Conservation (phyloP, 2,797 vertebrate genomes). For the Coregonus ussuriensis region DNA sequence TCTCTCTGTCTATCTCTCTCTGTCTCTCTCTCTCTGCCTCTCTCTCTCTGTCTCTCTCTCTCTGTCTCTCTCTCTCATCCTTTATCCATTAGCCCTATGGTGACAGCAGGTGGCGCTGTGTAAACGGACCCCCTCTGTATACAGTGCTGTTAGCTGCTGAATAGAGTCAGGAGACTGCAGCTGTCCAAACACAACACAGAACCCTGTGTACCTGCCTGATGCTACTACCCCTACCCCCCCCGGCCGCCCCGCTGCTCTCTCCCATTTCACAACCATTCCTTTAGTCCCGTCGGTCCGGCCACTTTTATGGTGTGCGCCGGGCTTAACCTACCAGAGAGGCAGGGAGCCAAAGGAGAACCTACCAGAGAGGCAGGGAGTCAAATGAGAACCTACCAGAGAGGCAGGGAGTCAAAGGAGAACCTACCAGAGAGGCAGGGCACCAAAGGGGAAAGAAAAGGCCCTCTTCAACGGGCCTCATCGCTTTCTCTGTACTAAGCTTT, state of each 20-base stretch:
- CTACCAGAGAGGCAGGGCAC: background rate
- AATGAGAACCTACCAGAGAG: too few relatives aligned
- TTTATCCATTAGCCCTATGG: slow-evolving; percentile 6
- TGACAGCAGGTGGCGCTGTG: background rate
- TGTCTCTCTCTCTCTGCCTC: background rate
- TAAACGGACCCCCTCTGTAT: background rate
- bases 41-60: background rate
- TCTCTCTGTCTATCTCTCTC: background rate
- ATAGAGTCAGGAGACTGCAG: slow-evolving; percentile 1
- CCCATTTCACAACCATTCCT: slow-evolving; percentile 58
- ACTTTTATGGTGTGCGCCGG: slow-evolving; percentile 1
- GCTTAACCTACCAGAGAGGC: background rate
- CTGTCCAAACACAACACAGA: slow-evolving; percentile 20
- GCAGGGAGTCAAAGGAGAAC: background rate
- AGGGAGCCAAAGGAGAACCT: too few relatives aligned
- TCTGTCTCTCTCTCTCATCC: background rate
- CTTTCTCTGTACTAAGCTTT: background rate
- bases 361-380: too few relatives aligned
- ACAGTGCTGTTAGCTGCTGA: background rate
- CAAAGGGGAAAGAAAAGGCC: background rate
- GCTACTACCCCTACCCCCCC: slow-evolving; percentile 18
- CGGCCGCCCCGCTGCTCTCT: slow-evolving; percentile 55
- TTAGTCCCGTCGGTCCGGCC: background rate
- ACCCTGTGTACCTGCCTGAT: slow-evolving; percentile 19
- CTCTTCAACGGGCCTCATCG: background rate